phyloP scores from a whole-genome alignment of 1,140 invertebrate species.

The Anastatus disparis region DNA sequence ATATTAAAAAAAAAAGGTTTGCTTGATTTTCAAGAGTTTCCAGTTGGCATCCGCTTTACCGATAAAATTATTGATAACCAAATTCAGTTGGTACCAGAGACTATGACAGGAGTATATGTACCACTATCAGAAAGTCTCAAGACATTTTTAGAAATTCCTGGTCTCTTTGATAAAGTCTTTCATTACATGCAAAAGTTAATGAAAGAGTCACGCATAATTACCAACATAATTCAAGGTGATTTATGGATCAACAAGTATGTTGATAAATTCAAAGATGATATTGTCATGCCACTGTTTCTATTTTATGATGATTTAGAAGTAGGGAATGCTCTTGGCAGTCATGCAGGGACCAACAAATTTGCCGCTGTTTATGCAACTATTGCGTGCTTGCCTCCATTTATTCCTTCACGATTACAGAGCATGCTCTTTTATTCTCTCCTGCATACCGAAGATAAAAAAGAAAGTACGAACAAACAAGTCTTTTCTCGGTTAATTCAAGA shows the following conservation, averaged over 20 bases:
- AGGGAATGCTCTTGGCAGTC: constrained; percentile 4
- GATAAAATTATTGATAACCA: too few species aligned
- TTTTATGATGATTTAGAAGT: constrained; percentile 11
- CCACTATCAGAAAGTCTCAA: background rate
- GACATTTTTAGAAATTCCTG: background rate
- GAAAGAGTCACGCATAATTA: background rate
- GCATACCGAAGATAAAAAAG: constrained; percentile 1
- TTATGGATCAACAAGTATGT: background rate
- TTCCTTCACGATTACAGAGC: background rate
- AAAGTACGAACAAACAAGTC: background rate
- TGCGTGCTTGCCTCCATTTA: background rate
- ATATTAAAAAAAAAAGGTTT: background rate
- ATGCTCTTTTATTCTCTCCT: background rate
- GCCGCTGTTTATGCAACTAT: background rate
- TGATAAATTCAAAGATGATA: background rate
- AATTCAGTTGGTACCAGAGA: background rate
- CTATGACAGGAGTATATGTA: background rate
- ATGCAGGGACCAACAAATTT: constrained; percentile 1
- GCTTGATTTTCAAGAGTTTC: background rate
- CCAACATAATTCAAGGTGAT: background rate
- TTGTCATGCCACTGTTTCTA: background rate
- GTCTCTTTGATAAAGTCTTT: background rate
- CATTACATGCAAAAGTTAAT: background rate
- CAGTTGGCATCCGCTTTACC: background rate
- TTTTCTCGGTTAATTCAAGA: background rate